Base-by-base conservation (phyloP, 2,797 vertebrate genomes). In the Salarias fasciatus region DNA sequence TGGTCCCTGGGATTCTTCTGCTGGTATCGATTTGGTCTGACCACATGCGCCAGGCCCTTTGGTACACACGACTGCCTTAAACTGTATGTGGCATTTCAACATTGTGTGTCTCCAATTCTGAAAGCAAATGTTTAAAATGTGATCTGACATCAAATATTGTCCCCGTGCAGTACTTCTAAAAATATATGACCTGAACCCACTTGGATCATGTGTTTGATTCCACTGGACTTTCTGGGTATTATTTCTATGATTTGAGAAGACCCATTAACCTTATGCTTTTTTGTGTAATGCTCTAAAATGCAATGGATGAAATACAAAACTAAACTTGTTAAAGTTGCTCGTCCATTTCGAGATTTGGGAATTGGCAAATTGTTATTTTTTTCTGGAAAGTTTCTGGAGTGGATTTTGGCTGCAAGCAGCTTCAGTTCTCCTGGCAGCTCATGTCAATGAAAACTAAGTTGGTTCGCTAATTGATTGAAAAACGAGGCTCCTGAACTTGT, bases 381-480 rank as follows among this genome's bases (percentile, higher is more conserved):
- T 69, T 71, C 56, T 13, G 55, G 49, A 56, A 13, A 53, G 68
- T 80, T 64, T 41, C 43, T 30, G 12, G 38, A 63, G 51, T 61
- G 9, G 41, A 3, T 48, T 59, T 43, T 51, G 53, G 49, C 52
- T 41, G 46, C 9, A 11, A 28, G 51, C 56, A 61, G 46, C 46
- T 55, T 55, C 28, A 52, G 31, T 41, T 68, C 31, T 51, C 33
- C 9, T 13, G 18, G 59, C 45, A 24, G 60, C 45, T 49, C n/a
- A 57, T 77, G 72, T 51, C 42, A 80, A 62, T 51, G 35, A 68
- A 79, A 77, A 68, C 45, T 49, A 13, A 53, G 59, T 47, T 56
- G 59, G 75, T 70, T 78, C 66, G 49, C 67, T 82, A 76, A 82
- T 72, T 77, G 67, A 63, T 66, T 72, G 71, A 72, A 78, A 77